Evolutionary conservation across 1,140 invertebrate genomes (phyloP).

Genomic region (Archegozetes longisetosus): DNA sequence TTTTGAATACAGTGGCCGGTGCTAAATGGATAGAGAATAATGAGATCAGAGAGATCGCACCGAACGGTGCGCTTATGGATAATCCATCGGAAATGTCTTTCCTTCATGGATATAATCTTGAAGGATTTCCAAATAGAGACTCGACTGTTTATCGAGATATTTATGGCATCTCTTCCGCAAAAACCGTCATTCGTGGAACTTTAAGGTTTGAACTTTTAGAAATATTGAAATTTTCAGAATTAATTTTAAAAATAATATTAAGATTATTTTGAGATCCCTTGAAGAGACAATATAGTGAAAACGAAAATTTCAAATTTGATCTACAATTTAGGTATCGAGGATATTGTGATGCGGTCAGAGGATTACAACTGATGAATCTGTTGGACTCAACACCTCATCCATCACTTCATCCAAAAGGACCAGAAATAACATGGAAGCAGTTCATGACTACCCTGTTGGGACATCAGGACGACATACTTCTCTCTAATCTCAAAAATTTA

Average conservation of each 20-base stretch:
- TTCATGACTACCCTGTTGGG: constrained; percentile 72
- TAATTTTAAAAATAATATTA: constrained; percentile 2
- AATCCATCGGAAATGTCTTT: constrained; percentile 59
- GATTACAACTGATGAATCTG: constrained; percentile 67
- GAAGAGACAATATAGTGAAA: neutral
- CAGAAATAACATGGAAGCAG: constrained; percentile 89
- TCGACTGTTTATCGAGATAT: constrained; percentile 71
- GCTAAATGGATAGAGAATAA: constrained; percentile 75
- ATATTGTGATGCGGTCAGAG: constrained; percentile 69
- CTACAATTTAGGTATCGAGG: constrained; percentile 36
- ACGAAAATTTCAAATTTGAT: no score
- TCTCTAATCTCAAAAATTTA: constrained; percentile 74
- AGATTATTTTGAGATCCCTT: neutral
- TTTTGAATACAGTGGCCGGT: constrained; percentile 69
- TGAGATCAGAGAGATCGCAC: constrained; percentile 38
- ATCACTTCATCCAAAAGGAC: constrained; percentile 76
- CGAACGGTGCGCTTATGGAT: constrained; percentile 60
- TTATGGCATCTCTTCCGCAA: constrained; percentile 62
- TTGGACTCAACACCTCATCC: constrained; percentile 73
- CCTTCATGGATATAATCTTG: constrained; percentile 86
- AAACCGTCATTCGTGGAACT: constrained; percentile 78
- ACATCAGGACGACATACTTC: constrained; percentile 73
- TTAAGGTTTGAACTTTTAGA: constrained; percentile 52
- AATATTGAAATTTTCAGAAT: neutral
- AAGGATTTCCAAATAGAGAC: constrained; percentile 92